These are phyloP conservation scores for Pelecanus crispus DNA, from an alignment of 2,113 vertebrate genomes.

Conservation along the genomic window DNA sequence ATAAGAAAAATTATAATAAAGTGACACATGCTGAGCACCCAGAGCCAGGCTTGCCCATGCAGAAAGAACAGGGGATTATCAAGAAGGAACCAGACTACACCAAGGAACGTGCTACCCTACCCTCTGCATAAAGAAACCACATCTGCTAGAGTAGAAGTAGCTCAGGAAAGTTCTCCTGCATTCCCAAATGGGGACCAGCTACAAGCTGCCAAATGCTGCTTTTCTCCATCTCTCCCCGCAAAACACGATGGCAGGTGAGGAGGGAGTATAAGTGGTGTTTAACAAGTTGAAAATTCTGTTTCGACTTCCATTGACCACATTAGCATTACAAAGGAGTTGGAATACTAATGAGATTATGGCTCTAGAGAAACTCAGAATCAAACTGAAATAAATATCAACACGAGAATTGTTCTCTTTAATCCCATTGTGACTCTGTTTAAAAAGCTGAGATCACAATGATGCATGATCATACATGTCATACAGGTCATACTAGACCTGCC, in stretches of 20 bases:
- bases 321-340: background rate
- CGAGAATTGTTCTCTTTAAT: background rate
- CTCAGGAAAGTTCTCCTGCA: background rate
- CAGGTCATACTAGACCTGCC: background rate
- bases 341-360: background rate
- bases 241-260: background rate
- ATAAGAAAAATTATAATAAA: background rate
- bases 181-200: background rate
- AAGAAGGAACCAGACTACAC: background rate
- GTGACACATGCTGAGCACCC: background rate
- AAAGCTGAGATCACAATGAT: background rate
- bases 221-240: background rate
- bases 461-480: no score
- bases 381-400: background rate
- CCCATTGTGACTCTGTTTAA: background rate
- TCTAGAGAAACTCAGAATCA: background rate
- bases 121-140: background rate
- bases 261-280: background rate
- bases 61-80: background rate
- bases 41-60: background rate
- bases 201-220: background rate
- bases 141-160: background rate
- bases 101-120: background rate
- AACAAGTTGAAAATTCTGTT: background rate
- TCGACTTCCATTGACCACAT: background rate